Conservation (phyloP, 2,113 vertebrate genomes). For the Bucco capensis region DNA sequence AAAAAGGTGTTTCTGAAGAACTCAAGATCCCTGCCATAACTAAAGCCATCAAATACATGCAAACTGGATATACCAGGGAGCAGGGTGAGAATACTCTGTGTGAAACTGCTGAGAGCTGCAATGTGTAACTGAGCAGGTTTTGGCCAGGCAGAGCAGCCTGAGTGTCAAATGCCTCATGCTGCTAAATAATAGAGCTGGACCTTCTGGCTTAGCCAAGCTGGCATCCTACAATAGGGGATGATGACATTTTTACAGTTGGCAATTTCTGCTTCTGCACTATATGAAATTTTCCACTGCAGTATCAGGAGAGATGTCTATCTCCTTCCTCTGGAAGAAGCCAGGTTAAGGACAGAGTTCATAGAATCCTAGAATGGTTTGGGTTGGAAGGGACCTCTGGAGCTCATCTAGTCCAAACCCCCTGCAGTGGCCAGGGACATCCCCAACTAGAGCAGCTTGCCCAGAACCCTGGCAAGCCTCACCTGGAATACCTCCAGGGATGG, state of each 20-base stretch:
- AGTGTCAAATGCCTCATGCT: background rate
- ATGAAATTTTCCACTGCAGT: background rate
- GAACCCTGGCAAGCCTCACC: too few species aligned
- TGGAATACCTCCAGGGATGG: too few species aligned
- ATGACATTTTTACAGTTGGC: background rate
- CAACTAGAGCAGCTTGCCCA: too few species aligned
- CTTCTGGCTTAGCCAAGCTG: background rate
- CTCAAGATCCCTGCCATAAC: background rate
- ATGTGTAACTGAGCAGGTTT: background rate
- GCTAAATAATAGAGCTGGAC: background rate
- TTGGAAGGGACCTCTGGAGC: too few species aligned
- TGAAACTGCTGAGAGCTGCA: background rate
- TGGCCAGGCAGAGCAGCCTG: background rate
- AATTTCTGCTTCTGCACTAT: background rate
- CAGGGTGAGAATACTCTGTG: too few species aligned
- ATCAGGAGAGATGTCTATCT: background rate
- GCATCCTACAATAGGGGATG: background rate
- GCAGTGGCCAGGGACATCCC: too few species aligned
- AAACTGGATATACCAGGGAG: background rate
- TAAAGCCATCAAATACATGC: background rate
- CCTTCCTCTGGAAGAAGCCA: background rate
- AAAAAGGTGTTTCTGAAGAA: background rate
- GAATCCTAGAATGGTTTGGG: too few species aligned
- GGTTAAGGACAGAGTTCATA: constrained; percentile 2
- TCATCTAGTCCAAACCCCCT: too few species aligned